Percentiles rank a stretch among this genome's conserved stretches.
Conservation (phyloP, 2,113 vertebrate species). For the Embiotoca jacksoni region DNA sequence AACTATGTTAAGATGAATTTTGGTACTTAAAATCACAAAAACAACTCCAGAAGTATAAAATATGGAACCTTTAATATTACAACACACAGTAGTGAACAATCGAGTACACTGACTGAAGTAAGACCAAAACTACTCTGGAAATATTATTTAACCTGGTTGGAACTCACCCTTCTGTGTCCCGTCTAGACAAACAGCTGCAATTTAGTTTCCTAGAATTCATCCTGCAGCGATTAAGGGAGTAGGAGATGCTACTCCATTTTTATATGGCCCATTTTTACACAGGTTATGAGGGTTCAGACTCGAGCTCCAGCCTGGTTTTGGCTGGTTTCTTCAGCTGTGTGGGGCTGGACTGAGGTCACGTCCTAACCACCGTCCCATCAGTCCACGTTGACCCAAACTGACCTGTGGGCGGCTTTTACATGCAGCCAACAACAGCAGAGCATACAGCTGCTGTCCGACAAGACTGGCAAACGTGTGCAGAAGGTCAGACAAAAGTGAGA, state of each 20-base stretch:
- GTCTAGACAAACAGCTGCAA: conserved; percentile 57
- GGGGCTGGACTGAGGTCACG: conserved; percentile 52
- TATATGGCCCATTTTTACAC: conserved; percentile 22
- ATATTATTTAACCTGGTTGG: conserved; percentile 36
- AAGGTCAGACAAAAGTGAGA: conserved; percentile 16
- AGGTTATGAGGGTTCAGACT: conserved; percentile 47
- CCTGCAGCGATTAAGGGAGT: conserved; percentile 30
- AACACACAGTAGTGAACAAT: conserved; percentile 14
- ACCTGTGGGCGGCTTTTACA: conserved; percentile 39
- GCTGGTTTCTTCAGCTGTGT: conserved; percentile 63
- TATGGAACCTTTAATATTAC: background rate
- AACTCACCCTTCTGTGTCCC: conserved; percentile 41
- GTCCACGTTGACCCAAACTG: conserved; percentile 48
- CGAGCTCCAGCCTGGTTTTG: conserved; percentile 52
- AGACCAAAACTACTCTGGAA: conserved; percentile 44
- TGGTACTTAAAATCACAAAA: too few species aligned
- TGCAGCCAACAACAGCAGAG: conserved; percentile 47
- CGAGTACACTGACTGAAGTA: conserved; percentile 16
- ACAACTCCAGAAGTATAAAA: too few species aligned
- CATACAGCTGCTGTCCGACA: conserved; percentile 41
- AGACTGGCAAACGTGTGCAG: background rate
- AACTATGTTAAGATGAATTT: too few species aligned
- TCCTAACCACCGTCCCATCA: conserved; percentile 52
- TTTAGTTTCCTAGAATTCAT: conserved; percentile 47
- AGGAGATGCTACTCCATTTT: conserved; percentile 28